Percentiles rank a stretch among this genome's conserved stretches.
phyloP scores from a whole-genome alignment of 1,140 invertebrate genomes.

The Gryon sp. region DNA sequence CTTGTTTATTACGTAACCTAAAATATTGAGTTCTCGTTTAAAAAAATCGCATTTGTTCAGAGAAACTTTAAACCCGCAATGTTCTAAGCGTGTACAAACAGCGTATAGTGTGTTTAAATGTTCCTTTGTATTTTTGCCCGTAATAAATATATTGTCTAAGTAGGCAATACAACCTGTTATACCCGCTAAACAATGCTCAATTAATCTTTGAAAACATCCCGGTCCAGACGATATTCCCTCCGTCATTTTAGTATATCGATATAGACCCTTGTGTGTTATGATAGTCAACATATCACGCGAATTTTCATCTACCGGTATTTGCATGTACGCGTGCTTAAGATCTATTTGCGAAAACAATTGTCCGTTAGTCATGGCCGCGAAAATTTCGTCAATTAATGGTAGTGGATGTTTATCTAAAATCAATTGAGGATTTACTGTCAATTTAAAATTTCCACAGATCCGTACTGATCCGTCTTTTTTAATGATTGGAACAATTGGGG shows the following conservation, averaged over 20 bases:
- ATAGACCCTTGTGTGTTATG: constrained; percentile 65
- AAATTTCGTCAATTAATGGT: constrained; percentile 32
- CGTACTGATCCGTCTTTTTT: constrained; percentile 9
- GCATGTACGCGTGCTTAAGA: constrained; percentile 33
- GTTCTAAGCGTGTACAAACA: constrained; percentile 20
- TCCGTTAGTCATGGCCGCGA: constrained; percentile 13
- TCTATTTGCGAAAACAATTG: constrained; percentile 7
- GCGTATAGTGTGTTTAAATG: not conserved
- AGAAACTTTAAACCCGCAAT: constrained; percentile 24
- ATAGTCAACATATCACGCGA: constrained; percentile 18
- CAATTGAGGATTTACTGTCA: constrained; percentile 5
- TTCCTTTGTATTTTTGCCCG: constrained; percentile 2
- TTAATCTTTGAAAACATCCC: constrained; percentile 74
- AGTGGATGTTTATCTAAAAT: constrained; percentile 12
- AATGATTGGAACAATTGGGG: constrained; percentile 6
- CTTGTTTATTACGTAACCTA: constrained; percentile 70
- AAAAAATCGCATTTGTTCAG: constrained; percentile 60
- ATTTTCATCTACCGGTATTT: constrained; percentile 26
- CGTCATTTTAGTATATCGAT: constrained; percentile 57
- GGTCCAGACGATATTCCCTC: constrained; percentile 67
- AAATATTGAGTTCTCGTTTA: constrained; percentile 65
- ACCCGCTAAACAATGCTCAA: constrained; percentile 69
- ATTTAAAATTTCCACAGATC: constrained; percentile 12
- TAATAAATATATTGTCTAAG: constrained; percentile 42
- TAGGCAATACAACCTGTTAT: constrained; percentile 31